A percentile compares a stretch with the other conserved stretches of the same genome.
Evolutionary conservation across 2,113 vertebrate species (phyloP).

Genomic region (Gymnocephalus cernua): DNA sequence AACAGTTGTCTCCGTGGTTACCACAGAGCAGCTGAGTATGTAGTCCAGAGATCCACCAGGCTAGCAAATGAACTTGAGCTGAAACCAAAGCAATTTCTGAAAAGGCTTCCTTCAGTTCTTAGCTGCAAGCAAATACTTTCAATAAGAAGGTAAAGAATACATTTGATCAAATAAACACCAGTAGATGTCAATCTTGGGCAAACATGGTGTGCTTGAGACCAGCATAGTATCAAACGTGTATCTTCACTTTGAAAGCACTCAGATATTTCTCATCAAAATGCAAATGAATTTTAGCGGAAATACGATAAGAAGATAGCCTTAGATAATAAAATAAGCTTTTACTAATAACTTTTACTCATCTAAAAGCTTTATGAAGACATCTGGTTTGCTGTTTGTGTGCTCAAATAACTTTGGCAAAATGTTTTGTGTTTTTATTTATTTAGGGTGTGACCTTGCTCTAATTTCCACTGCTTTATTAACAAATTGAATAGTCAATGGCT

Average conservation of each 20-base stretch:
- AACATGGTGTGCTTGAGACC: neutral
- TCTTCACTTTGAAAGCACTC: neutral
- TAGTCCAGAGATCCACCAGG: conserved; percentile 78
- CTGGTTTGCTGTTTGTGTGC: neutral
- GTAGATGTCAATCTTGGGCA: neutral
- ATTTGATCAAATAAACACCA: conserved; percentile 5
- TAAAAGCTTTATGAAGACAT: neutral
- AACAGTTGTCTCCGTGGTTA: conserved; percentile 86
- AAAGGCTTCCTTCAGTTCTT: conserved; percentile 46
- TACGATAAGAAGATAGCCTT: neutral
- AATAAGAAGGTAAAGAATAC: neutral
- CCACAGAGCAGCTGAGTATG: conserved; percentile 79
- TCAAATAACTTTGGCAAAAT: neutral
- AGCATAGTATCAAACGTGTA: neutral
- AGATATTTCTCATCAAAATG: neutral
- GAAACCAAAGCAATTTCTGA: conserved; percentile 60
- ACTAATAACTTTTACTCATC: neutral
- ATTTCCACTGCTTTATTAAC: neutral
- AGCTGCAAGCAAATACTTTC: conserved; percentile 25
- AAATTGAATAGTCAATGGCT: neutral
- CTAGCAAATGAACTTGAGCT: conserved; percentile 77
- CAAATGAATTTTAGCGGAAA: neutral
- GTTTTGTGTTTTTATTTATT: neutral
- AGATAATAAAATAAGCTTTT: neutral
- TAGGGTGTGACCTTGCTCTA: neutral